Conservation (phyloP, 2,888 invertebrate genomes). For the Brenthis hecate region DNA sequence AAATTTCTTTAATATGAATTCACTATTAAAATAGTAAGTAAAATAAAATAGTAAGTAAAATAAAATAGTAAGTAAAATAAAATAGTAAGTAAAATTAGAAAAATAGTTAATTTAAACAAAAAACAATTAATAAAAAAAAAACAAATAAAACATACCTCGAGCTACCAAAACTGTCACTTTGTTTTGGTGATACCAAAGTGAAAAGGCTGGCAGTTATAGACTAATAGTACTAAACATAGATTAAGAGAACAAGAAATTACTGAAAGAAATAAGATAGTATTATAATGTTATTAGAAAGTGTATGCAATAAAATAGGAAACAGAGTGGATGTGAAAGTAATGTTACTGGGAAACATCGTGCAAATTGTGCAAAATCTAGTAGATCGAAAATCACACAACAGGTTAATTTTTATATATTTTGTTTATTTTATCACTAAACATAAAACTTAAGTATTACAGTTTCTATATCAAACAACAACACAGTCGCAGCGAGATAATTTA, state of each 20-base stretch:
- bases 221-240: conserved; percentile 46
- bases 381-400: conserved; percentile 63
- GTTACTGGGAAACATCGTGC: conserved; percentile 64
- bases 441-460: conserved; percentile 81
- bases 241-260: conserved; percentile 47
- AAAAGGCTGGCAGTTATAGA: conserved; percentile 48
- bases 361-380: conserved; percentile 58
- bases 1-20: neutral
- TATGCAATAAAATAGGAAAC: conserved; percentile 59
- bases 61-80: neutral
- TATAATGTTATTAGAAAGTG: conserved; percentile 67
- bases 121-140: neutral
- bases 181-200: conserved; percentile 39
- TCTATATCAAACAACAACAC: conserved; percentile 80
- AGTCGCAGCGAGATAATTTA: conserved; percentile 77
- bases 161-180: conserved; percentile 26
- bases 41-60: too few species aligned
- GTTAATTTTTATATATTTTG: conserved; percentile 68
- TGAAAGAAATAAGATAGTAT: conserved; percentile 59
- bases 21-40: too few species aligned
- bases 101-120: neutral
- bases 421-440: conserved; percentile 82
- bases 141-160: conserved; percentile 27
- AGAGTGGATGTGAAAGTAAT: conserved; percentile 58
- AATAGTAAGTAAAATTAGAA: too few species aligned